Evolutionary conservation across 2,888 invertebrate genomes (phyloP), one percentile per base, ranked within the genome.

Genomic region (Nowickia ferox): DNA sequence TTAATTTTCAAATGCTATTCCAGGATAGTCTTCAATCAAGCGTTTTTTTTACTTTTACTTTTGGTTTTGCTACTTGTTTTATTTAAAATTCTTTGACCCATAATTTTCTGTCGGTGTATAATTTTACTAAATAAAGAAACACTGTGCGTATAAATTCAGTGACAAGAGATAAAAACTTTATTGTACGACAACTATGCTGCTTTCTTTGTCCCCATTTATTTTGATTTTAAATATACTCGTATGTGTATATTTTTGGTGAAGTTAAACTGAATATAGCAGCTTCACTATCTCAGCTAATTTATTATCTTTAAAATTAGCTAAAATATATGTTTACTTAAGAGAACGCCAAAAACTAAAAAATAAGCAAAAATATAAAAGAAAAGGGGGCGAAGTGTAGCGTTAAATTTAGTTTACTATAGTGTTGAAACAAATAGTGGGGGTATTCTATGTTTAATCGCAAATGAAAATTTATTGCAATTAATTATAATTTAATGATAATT

Each of bases 301-400:
- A 85, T 77, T 85, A 68, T 81, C 77, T 77, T 74, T 68, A 77
- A 84, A 81, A 78, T 85, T 85, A 81, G 77, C 55, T 61, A 55
- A 74, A 74, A 77, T 77, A 63, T 74, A 55, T 81, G 61, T 72
- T 68, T 66, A 66, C n/a, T 68, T 74, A 44, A 81, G 51, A 59
- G 22, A 59, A 15, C 8, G 38, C 19, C n/a, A 48, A 48, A 48
- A 15, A 61, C 38, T 6, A 30, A 30, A 5, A 30, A 30, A 5
- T n/a, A 30, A 15, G 2, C 6, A 55, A 38, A 46, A 0, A 10
- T 5, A 4, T 0, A n/a, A 5, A 44, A 44, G 55, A 30, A 30
- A 15, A 5, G 55, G 9, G 30, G 46, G 9, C 6, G n/a, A 40
- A 44, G 30, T 30, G 30, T 6, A 6, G 6, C 0, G 30, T 30